Percentiles rank a stretch among this genome's conserved stretches.
These are phyloP conservation scores for Liasis olivaceus DNA, from an alignment of 2,797 vertebrate genomes.

Conservation along the genomic window DNA sequence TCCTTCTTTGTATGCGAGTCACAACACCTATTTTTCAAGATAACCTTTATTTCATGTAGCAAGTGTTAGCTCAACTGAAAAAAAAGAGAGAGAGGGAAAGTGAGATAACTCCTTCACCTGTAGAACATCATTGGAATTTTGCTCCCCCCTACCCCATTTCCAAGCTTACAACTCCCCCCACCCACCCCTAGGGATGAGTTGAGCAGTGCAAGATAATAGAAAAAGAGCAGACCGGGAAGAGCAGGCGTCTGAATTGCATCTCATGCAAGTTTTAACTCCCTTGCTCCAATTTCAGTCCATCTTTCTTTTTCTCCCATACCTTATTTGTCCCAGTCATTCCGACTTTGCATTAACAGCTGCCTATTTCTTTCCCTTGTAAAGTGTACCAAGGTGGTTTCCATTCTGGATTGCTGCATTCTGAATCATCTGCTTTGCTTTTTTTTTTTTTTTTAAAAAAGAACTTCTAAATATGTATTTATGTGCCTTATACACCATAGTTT, in stretches of 20 bases:
- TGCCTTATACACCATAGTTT: no score
- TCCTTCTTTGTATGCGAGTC: constrained; percentile 54
- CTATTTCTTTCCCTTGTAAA: not conserved
- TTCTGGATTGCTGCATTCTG: not conserved
- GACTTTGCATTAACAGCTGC: constrained; percentile 19
- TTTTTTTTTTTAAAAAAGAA: no score
- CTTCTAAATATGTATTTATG: not conserved
- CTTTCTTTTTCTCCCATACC: constrained; percentile 18
- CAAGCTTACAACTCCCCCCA: not conserved
- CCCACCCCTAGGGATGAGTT: constrained; percentile 37
- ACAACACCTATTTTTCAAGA: constrained; percentile 59
- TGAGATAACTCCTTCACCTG: constrained; percentile 61
- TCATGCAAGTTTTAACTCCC: constrained; percentile 32
- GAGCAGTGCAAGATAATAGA: constrained; percentile 54
- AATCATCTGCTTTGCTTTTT: not conserved
- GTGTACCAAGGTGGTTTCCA: not conserved
- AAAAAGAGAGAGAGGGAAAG: constrained; percentile 42
- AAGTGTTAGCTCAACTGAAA: constrained; percentile 60
- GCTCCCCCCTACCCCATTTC: not conserved
- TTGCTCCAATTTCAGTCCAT: constrained; percentile 53
- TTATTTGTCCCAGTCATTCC: not conserved
- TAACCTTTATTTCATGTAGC: constrained; percentile 65
- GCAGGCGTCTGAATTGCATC: constrained; percentile 36
- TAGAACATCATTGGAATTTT: constrained; percentile 61
- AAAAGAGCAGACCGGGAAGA: constrained; percentile 41